Percentiles rank a stretch among this genome's conserved stretches.
Conservation (phyloP, 1,140 invertebrate species). For the Drosophila mojavensis region DNA sequence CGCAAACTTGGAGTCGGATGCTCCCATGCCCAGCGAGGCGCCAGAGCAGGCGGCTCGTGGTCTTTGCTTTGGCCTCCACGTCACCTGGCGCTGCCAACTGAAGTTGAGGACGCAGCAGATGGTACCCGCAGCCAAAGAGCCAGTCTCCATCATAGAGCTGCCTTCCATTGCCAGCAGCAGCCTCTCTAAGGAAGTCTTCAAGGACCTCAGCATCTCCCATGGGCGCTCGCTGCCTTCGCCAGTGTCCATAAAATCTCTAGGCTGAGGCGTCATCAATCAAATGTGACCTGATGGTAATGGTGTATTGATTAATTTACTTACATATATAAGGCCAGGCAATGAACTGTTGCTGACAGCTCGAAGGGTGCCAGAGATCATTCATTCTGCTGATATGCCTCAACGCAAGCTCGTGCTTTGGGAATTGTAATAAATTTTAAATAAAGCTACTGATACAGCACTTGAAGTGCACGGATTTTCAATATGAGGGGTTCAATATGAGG, state of each 20-base stretch:
- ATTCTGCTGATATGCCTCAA: conserved; percentile 14
- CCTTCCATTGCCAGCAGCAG: conserved; percentile 11
- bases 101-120: not conserved
- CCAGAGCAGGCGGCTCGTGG: not conserved
- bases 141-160: not conserved
- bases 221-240: conserved; percentile 31
- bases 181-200: conserved; percentile 26
- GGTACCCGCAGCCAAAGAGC: not conserved
- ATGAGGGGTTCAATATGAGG: no score
- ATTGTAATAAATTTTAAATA: conserved; percentile 1
- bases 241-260: conserved; percentile 56
- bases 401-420: not conserved
- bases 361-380: conserved; percentile 6
- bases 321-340: conserved; percentile 18
- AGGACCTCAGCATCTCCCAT: conserved; percentile 41
- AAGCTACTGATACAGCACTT: not conserved
- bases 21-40: conserved; percentile 50
- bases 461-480: no score
- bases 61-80: conserved; percentile 48
- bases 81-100: conserved; percentile 58
- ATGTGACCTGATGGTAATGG: conserved; percentile 41
- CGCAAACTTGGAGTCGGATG: conserved; percentile 5
- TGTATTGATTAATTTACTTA: conserved; percentile 48
- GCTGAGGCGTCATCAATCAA: conserved; percentile 59
- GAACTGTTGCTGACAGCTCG: not conserved